A percentile compares a stretch with the other conserved stretches of the same genome.
Evolutionary conservation across 1,140 invertebrate genomes (phyloP).

Genomic region (Drosophila ficusphila): DNA sequence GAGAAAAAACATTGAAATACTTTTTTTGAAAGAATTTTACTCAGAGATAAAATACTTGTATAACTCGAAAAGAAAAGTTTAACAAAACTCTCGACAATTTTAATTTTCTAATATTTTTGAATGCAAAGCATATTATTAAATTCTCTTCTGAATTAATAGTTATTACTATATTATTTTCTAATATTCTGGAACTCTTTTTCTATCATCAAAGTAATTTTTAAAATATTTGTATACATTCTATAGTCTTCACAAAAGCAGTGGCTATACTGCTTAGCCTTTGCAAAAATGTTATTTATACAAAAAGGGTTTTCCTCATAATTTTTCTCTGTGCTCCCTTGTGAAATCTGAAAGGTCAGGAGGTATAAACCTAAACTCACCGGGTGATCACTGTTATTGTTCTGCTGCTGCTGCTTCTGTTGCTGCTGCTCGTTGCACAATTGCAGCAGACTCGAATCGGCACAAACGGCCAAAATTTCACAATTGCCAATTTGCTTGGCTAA

Average conservation of each 20-base stretch:
- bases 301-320: neutral
- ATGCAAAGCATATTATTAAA: no score
- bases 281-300: neutral
- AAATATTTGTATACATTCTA: no score
- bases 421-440: constrained; percentile 77
- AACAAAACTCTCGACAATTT: no score
- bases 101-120: no score
- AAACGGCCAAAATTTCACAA: constrained; percentile 83
- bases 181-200: no score
- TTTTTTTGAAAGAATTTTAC: neutral
- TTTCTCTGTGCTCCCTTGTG: constrained; percentile 34
- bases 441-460: constrained; percentile 74
- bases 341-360: constrained; percentile 60
- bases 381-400: constrained; percentile 62
- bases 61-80: no score
- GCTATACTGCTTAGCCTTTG: no score
- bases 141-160: no score
- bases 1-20: neutral
- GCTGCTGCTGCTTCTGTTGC: constrained; percentile 50
- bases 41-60: no score
- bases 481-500: constrained; percentile 81
- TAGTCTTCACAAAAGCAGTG: no score
- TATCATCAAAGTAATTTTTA: no score
- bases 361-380: constrained; percentile 66
- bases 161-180: no score